Conservation (phyloP, 92 coral and sea anemone genomes). For the Actinostola sp. region DNA sequence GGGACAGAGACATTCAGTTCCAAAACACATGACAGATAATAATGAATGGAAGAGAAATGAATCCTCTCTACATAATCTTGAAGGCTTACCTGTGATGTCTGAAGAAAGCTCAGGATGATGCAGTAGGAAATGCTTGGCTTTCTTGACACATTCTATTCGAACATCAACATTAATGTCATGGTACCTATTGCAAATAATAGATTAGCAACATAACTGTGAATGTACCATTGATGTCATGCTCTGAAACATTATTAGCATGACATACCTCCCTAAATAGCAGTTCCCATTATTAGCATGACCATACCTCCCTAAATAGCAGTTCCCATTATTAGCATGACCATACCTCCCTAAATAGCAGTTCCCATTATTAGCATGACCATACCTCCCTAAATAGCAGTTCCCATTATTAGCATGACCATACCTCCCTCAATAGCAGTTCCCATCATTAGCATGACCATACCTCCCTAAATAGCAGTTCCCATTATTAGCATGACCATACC, state of each 20-base stretch:
- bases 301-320: conserved; percentile 90
- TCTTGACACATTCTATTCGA: conserved; percentile 80
- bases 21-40: no score
- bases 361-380: conserved; percentile 53
- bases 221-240: not conserved
- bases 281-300: conserved; percentile 60
- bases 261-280: conserved; percentile 89
- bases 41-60: no score
- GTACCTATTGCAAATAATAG: conserved; percentile 53
- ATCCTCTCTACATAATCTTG: no score
- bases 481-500: conserved; percentile 60
- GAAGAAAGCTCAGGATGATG: conserved; percentile 67
- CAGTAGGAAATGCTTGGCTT: conserved; percentile 73
- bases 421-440: conserved; percentile 95
- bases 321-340: conserved; percentile 54
- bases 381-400: conserved; percentile 94
- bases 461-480: conserved; percentile 94
- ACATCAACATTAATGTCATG: conserved; percentile 85
- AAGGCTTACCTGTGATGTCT: conserved; percentile 80
- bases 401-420: conserved; percentile 46
- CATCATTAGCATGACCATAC: conserved; percentile 46
- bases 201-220: not conserved
- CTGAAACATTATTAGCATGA: no score
- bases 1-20: no score
- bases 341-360: conserved; percentile 91